Percentiles rank a stretch among this genome's conserved stretches.
These are phyloP conservation scores for Crax fasciolata DNA, from an alignment of 2,797 vertebrate species.

Conservation along the genomic window DNA sequence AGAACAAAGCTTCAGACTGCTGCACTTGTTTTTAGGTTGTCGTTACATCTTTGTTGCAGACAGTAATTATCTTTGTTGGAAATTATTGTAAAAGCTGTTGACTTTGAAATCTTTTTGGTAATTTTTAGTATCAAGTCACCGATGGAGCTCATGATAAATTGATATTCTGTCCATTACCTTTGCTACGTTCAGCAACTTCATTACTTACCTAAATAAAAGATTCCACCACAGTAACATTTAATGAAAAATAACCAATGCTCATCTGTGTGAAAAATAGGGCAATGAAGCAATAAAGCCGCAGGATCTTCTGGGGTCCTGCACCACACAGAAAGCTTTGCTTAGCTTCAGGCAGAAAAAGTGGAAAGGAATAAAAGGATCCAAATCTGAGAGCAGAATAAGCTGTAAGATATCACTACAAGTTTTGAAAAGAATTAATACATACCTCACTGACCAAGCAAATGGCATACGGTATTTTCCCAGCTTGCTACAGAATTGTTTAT, in stretches of 20 bases:
- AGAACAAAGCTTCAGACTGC: background rate
- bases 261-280: background rate
- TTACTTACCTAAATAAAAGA: background rate
- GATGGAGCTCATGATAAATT: background rate
- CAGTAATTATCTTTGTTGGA: background rate
- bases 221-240: background rate
- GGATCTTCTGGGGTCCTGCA: background rate
- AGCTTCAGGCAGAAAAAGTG: background rate
- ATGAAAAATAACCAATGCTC: background rate
- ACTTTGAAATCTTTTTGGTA: background rate
- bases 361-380: background rate
- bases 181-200: background rate
- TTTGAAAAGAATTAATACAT: slow-evolving; percentile 56
- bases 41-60: background rate
- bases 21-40: background rate
- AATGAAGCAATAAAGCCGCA: slow-evolving; percentile 1
- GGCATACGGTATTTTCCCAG: slow-evolving; percentile 98
- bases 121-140: background rate
- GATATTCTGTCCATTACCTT: background rate
- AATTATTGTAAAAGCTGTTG: background rate
- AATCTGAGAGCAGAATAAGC: background rate
- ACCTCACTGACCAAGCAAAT: slow-evolving; percentile 98
- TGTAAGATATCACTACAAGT: background rate
- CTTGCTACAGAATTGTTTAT: slow-evolving; percentile 96
- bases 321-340: background rate